Percentiles rank a stretch among this genome's conserved stretches.
Conservation (phyloP, 2,797 vertebrate genomes). For the Botia almorhae region DNA sequence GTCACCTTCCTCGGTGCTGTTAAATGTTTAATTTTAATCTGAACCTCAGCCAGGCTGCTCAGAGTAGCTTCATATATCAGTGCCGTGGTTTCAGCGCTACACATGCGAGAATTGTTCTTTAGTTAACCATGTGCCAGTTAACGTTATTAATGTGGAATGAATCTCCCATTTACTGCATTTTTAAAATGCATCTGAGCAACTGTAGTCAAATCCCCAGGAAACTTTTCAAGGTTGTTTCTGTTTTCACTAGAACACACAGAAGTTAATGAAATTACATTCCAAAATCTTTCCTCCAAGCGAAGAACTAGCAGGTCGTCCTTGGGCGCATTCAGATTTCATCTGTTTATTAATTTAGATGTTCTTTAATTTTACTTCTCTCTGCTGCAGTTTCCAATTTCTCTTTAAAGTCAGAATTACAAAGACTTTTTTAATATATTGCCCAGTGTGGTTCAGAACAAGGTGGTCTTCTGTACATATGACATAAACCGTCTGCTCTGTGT, state of each 20-base stretch:
- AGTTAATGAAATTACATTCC: slow-evolving; percentile 44
- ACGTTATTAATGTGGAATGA: slow-evolving; percentile 25
- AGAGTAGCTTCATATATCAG: slow-evolving; percentile 6
- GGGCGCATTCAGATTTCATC: slow-evolving; percentile 13
- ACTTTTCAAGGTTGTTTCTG: slow-evolving; percentile 37
- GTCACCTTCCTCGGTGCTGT: slow-evolving; percentile 15
- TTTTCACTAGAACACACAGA: slow-evolving; percentile 13
- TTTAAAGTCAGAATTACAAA: neutral
- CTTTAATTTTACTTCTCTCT: slow-evolving; percentile 4
- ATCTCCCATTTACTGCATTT: slow-evolving; percentile 10
- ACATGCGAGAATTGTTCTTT: slow-evolving; percentile 19
- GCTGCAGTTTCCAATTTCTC: neutral
- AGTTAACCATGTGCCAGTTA: slow-evolving; percentile 23
- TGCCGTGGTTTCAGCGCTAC: neutral
- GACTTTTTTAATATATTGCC: neutral
- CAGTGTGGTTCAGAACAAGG: neutral
- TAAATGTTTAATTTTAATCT: slow-evolving; percentile 20
- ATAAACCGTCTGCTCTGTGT: too few relatives aligned
- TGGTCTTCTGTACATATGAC: neutral
- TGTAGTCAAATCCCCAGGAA: slow-evolving; percentile 7
- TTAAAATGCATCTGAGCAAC: slow-evolving; percentile 12
- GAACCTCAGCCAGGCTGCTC: slow-evolving; percentile 1
- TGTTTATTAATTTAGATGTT: slow-evolving; percentile 17
- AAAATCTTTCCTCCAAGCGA: slow-evolving; percentile 7
- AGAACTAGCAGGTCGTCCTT: slow-evolving; percentile 16